These are phyloP conservation scores for Streptopelia turtur DNA, from an alignment of 2,797 vertebrate genomes.

Conservation along the genomic window DNA sequence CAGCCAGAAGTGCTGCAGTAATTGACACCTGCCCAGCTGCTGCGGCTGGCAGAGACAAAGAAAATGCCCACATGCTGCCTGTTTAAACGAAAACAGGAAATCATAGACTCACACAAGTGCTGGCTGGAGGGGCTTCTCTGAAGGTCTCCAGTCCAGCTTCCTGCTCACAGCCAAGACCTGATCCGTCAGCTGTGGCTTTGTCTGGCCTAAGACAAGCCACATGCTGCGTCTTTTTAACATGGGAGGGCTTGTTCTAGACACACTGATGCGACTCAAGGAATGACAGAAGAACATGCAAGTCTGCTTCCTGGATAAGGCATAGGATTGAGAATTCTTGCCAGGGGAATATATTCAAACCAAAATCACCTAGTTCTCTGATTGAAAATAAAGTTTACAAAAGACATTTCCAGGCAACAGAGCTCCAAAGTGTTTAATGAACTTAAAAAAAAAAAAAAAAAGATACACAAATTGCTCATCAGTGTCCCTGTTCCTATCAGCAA, in stretches of 20 bases:
- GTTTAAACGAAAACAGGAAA: not conserved
- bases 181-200: not conserved
- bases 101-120: not conserved
- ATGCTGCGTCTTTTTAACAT: accelerated
- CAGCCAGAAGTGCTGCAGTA: constrained; percentile 13
- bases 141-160: not conserved
- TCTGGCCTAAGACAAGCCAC: not conserved
- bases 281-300: not conserved
- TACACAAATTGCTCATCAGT: not conserved
- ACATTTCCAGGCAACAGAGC: not conserved
- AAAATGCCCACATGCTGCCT: not conserved
- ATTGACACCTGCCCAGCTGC: constrained; percentile 15
- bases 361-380: not conserved
- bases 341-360: not conserved
- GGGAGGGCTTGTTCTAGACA: not conserved
- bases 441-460: not conserved
- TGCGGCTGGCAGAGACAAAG: not conserved
- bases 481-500: not conserved
- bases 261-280: not conserved
- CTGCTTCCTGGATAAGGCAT: not conserved
- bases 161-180: not conserved
- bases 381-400: not conserved
- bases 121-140: not conserved
- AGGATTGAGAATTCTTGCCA: not conserved
- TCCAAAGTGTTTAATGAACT: not conserved